Base-by-base conservation (phyloP, 2,888 invertebrate genomes). In the Helobdella robusta region DNA sequence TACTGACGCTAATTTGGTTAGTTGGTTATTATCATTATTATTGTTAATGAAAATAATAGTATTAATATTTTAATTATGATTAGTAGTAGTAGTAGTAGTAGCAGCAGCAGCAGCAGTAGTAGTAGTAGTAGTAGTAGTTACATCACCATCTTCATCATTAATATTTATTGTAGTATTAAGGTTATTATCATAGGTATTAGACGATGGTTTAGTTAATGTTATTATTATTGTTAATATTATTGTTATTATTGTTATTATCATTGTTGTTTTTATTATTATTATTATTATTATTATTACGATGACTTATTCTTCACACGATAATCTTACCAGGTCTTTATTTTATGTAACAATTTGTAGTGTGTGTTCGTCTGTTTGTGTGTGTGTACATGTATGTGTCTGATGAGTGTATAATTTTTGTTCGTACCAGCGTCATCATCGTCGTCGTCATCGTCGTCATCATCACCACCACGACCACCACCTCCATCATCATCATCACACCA, bases 341-440 rank as follows among this genome's bases (percentile, higher is more conserved):
- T n/a, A n/a, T n/a, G n/a, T n/a, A n/a, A n/a, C n/a, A n/a, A n/a
- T n/a, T n/a, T n/a, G n/a, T n/a, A n/a, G n/a, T n/a, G n/a, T n/a
- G n/a, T n/a, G n/a, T n/a, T n/a, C n/a, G n/a, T n/a, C n/a, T n/a
- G n/a, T n/a, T n/a, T n/a, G n/a, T n/a, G n/a, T n/a, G n/a, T n/a
- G n/a, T n/a, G n/a, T n/a, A n/a, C n/a, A n/a, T n/a, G n/a, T n/a
- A n/a, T n/a, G n/a, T n/a, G n/a, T n/a, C n/a, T n/a, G n/a, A n/a
- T n/a, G n/a, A n/a, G n/a, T n/a, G n/a, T n/a, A 50, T 50, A n/a
- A 50, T 50, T 32, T 18, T 56, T 32, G 30, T 56, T 32, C 28
- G 6, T n/a, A 60, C 46, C 60, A 60, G 40, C 60, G 1, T 60
- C 60, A 60, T 60, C 60, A 60, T 60, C 60, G 44, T 44, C 60